Percentiles rank a stretch among this genome's conserved stretches.
These are phyloP conservation scores for Palythoa heliodiscus DNA, from an alignment of 92 coral and sea anemone genomes.

Conservation along the genomic window DNA sequence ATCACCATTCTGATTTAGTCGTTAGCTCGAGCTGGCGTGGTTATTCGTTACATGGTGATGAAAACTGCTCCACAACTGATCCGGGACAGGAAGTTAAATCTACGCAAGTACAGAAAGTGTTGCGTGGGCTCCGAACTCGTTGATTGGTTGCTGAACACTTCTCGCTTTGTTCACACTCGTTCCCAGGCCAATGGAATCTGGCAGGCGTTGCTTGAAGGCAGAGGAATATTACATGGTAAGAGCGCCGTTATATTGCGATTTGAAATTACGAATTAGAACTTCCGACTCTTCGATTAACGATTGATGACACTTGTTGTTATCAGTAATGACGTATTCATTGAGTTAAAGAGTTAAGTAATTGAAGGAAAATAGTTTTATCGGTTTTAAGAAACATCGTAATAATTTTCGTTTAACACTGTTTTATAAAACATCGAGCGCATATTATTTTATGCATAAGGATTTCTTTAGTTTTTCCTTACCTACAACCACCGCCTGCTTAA, in stretches of 20 bases:
- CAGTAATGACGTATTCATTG: no score
- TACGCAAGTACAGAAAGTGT: slow-evolving; percentile 46
- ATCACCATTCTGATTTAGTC: slow-evolving; percentile 29
- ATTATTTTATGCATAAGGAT: no score
- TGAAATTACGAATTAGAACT: no score
- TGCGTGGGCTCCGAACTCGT: slow-evolving; percentile 79
- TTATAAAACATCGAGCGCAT: no score
- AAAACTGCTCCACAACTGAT: slow-evolving; percentile 63
- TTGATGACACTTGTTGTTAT: no score
- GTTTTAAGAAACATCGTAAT: no score
- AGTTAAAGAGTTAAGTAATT: no score
- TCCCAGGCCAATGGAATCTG: slow-evolving; percentile 73
- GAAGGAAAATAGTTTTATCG: no score
- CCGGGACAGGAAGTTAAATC: slow-evolving; percentile 59
- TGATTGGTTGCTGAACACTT: slow-evolving; percentile 67
- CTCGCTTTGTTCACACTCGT: slow-evolving; percentile 77
- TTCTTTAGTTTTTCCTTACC: no score
- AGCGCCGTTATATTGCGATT: not conserved
- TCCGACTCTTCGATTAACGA: no score
- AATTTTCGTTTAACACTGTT: no score
- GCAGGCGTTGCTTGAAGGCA: slow-evolving; percentile 84
- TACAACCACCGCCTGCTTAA: no score
- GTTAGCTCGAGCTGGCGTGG: slow-evolving; percentile 60
- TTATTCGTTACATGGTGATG: slow-evolving; percentile 53
- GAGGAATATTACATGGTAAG: slow-evolving; percentile 65